Conservation (phyloP, 2,888 invertebrate species). For the Alcis repandata region DNA sequence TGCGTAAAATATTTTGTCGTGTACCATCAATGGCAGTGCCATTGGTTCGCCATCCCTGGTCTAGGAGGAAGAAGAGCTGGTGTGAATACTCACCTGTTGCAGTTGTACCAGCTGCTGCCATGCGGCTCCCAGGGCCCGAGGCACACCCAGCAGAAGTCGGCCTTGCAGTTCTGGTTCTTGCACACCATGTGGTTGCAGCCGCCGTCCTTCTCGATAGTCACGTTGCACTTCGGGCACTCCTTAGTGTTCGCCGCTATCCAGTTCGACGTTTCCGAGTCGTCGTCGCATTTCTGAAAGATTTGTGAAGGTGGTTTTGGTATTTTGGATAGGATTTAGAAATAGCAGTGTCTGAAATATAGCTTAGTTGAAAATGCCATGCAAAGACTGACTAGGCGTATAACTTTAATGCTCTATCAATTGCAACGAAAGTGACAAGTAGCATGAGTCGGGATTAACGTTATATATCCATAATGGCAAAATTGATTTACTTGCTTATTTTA, state of each 20-base stretch:
- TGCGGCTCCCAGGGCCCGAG: constrained; percentile 99
- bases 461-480: no score
- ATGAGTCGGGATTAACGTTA: no score
- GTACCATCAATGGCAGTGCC: no score
- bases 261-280: constrained; percentile 99
- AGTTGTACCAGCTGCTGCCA: constrained; percentile 99
- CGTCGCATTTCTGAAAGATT: constrained; percentile 93
- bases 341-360: no score
- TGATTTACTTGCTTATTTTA: no score
- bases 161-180: constrained; percentile 98
- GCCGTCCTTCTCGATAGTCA: constrained; percentile 98
- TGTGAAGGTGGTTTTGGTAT: neutral
- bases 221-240: constrained; percentile 99
- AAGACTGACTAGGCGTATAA: no score
- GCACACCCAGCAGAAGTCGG: constrained; percentile 99
- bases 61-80: no score
- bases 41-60: no score
- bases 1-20: no score
- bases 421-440: no score
- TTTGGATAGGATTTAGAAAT: neutral
- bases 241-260: constrained; percentile 99
- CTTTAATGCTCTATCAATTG: no score
- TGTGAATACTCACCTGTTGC: constrained; percentile 88
- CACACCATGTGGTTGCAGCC: constrained; percentile 99
- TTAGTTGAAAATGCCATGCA: no score